Evolutionary conservation across 1,140 invertebrate genomes (phyloP), one percentile per base, ranked within the genome.

Genomic region (Melitaea cinxia): DNA sequence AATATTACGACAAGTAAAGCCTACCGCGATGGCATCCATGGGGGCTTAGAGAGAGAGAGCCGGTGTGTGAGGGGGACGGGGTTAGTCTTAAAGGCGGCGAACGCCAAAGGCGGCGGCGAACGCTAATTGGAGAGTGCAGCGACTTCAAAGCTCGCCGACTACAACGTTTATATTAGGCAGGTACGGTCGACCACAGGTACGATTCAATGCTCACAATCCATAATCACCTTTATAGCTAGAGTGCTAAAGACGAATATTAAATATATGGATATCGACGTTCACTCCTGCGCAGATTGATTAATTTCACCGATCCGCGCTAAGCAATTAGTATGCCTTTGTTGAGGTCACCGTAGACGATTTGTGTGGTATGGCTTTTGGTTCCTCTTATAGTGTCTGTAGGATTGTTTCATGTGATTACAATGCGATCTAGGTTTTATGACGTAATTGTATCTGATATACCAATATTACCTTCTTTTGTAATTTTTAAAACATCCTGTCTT

Each of bases 151-250:
- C 65, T 65, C 74, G 77, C 82, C 83, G 82, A 73, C 73, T 73
- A 71, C 84, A 78, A 85, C 84, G 82, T 86, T 85, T 86, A 88
- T 88, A 88, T 88, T 88, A 88, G 83, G 79, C 81, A 83, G 83
- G 80, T 83, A 84, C 75, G 52, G 50, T 60, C 57, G 64, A 53
- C 57, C 64, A 66, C 64, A 66, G 64, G 64, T 66, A 66, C 10
- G 15, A n/a, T 12, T 49, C 26, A 19, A 54, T 30, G 21, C 7
- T 14, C n/a, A 0, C 28, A 66, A 55, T 0, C 14, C 10, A 66
- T 50, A 37, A 9, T 28, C 10, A 30, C 10, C 50, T 45, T 60
- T 66, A 55, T 14, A 4, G 0, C 0, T 14, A 19, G 4, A 3
- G 7, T 1, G 6, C 35, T 60, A 66, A 35, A 52, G 33, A 21